Evolutionary conservation across 2,888 invertebrate genomes (phyloP).

Genomic region (Autographa gamma): DNA sequence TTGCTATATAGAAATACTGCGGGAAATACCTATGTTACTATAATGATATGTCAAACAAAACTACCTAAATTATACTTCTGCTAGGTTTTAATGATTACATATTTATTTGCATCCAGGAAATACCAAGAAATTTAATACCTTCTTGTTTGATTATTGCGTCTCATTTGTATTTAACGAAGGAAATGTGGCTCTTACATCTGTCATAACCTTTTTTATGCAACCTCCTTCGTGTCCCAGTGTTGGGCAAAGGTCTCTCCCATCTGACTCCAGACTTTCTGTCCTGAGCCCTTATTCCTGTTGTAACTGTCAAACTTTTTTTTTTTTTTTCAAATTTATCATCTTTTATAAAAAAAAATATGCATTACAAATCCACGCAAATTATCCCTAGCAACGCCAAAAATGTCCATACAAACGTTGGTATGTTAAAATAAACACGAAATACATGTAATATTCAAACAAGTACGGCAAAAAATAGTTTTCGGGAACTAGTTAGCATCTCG

Average conservation of each 20-base stretch:
- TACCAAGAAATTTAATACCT: not conserved
- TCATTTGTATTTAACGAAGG: not conserved
- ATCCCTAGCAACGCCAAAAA: not conserved
- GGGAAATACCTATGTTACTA: not conserved
- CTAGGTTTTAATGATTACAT: not conserved
- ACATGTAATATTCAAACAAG: conserved; percentile 25
- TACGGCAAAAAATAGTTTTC: conserved; percentile 43
- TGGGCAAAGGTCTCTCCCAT: too few relatives aligned
- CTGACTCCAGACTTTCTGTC: too few relatives aligned
- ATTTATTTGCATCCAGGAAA: conserved; percentile 1
- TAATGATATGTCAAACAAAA: not conserved
- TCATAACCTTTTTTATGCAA: not conserved
- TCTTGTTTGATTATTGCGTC: not conserved
- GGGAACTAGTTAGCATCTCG: conserved; percentile 47
- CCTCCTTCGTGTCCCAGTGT: too few relatives aligned
- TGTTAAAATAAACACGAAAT: not conserved
- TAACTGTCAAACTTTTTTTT: too few relatives aligned
- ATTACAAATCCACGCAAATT: not conserved
- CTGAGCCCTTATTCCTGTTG: too few relatives aligned
- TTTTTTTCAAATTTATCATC: not conserved
- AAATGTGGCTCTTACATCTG: not conserved
- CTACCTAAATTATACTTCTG: not conserved
- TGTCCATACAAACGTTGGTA: not conserved
- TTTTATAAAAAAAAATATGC: not conserved
- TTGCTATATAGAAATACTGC: not conserved